A percentile compares a stretch with the other conserved stretches of the same genome.
These are phyloP conservation scores for Drosophila nannoptera DNA, from an alignment of 1,140 invertebrate genomes.

Conservation along the genomic window DNA sequence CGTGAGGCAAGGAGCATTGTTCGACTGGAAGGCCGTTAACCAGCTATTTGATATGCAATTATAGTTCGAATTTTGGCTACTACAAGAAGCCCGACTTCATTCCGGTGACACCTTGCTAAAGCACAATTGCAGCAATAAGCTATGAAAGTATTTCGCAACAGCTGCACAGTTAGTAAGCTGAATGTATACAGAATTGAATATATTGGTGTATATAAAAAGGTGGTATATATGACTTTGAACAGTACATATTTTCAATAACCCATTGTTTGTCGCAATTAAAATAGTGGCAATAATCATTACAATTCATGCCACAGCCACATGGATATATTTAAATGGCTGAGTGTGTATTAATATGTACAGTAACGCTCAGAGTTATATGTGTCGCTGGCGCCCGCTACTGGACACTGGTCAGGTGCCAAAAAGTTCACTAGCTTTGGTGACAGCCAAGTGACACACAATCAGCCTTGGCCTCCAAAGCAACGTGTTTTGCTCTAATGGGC, in stretches of 20 bases:
- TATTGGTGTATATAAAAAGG: not conserved
- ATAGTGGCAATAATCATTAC: conserved; percentile 15
- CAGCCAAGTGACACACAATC: conserved; percentile 20
- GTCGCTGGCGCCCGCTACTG: conserved; percentile 25
- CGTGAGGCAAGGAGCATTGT: conserved; percentile 33
- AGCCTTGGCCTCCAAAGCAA: conserved; percentile 42
- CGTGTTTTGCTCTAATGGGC: not conserved
- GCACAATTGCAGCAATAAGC: not conserved
- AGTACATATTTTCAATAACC: conserved; percentile 11
- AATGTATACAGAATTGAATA: not conserved
- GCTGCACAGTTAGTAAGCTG: too few species aligned
- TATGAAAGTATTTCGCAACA: conserved; percentile 20
- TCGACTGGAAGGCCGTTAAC: conserved; percentile 26
- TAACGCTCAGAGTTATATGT: conserved; percentile 7
- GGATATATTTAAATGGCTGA: not conserved
- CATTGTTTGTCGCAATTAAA: conserved; percentile 14
- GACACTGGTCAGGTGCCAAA: conserved; percentile 37
- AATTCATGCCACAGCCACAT: conserved; percentile 23
- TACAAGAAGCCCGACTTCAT: conserved; percentile 26
- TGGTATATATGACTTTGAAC: not conserved
- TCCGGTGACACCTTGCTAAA: conserved; percentile 31
- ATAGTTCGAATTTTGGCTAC: conserved; percentile 27
- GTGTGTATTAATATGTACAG: conserved; percentile 13
- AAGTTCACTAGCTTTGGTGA: conserved; percentile 31
- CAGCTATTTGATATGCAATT: conserved; percentile 45